phyloP scores from a whole-genome alignment of 2,888 invertebrate genomes.

The Acronicta aceris region DNA sequence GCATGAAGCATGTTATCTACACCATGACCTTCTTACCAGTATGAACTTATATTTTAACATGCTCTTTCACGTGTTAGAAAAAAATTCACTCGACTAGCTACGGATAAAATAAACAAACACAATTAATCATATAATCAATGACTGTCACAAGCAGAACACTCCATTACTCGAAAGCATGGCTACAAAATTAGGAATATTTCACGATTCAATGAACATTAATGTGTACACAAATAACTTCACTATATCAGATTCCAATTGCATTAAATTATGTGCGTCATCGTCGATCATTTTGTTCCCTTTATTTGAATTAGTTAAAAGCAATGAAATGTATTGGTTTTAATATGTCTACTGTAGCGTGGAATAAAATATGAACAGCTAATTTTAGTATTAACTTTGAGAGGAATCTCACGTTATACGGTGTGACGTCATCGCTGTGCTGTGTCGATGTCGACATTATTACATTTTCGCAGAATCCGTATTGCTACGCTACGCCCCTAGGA shows the following conservation, averaged over 20 bases:
- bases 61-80: too few species aligned
- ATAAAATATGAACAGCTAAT: slow-evolving; percentile 25
- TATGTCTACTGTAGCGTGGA: slow-evolving; percentile 10
- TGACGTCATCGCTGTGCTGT: slow-evolving; percentile 22
- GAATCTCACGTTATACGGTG: background rate
- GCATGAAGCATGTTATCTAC: too few species aligned
- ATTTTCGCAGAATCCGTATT: background rate
- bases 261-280: slow-evolving; percentile 53
- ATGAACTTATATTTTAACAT: too few species aligned
- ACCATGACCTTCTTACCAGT: too few species aligned
- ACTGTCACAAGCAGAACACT: slow-evolving; percentile 36
- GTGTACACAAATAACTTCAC: slow-evolving; percentile 54
- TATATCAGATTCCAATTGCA: slow-evolving; percentile 58
- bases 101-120: slow-evolving; percentile 10
- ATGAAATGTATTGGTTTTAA: slow-evolving; percentile 25
- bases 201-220: slow-evolving; percentile 51
- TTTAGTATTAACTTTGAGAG: slow-evolving; percentile 28
- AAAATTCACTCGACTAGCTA: too few species aligned
- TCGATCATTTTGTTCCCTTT: slow-evolving; percentile 54
- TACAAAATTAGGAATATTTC: slow-evolving; percentile 51
- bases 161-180: slow-evolving; percentile 41
- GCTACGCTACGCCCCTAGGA: background rate
- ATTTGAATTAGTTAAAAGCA: slow-evolving; percentile 24
- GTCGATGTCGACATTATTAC: background rate
- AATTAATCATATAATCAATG: slow-evolving; percentile 46